These are phyloP conservation scores for Laticauda colubrina DNA, from an alignment of 2,113 vertebrate species.

Conservation along the genomic window DNA sequence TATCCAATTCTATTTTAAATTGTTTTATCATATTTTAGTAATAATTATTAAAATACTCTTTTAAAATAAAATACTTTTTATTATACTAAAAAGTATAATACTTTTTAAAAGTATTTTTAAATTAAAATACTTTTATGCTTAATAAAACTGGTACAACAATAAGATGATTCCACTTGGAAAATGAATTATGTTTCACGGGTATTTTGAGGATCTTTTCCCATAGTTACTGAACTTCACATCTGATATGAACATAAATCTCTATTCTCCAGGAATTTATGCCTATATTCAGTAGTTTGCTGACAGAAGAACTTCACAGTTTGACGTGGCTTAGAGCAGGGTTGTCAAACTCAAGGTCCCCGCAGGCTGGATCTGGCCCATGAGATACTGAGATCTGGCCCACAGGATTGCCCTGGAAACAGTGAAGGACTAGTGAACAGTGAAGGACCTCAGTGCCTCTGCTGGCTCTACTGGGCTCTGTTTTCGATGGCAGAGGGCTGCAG, in stretches of 20 bases:
- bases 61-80: not conserved
- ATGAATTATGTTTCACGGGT: not conserved
- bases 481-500: no score
- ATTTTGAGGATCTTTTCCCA: not conserved
- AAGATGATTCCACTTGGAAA: not conserved
- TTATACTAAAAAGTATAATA: no score
- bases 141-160: not conserved
- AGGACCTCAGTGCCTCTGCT: no score
- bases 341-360: no score
- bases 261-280: not conserved
- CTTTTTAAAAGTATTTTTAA: no score
- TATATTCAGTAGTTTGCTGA: not conserved
- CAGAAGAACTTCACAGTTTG: not conserved
- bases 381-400: no score
- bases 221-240: not conserved
- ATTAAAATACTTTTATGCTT: not conserved
- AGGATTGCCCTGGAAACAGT: no score
- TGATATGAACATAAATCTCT: not conserved
- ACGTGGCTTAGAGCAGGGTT: not conserved
- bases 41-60: not conserved
- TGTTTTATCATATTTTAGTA: no score
- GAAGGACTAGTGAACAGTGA: no score
- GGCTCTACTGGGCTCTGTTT: no score
- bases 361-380: no score
- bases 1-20: no score